A percentile compares a stretch with the other conserved stretches of the same genome.
These are phyloP conservation scores for Sceloporus tristichus DNA, from an alignment of 2,113 vertebrate genomes.

Conservation along the genomic window DNA sequence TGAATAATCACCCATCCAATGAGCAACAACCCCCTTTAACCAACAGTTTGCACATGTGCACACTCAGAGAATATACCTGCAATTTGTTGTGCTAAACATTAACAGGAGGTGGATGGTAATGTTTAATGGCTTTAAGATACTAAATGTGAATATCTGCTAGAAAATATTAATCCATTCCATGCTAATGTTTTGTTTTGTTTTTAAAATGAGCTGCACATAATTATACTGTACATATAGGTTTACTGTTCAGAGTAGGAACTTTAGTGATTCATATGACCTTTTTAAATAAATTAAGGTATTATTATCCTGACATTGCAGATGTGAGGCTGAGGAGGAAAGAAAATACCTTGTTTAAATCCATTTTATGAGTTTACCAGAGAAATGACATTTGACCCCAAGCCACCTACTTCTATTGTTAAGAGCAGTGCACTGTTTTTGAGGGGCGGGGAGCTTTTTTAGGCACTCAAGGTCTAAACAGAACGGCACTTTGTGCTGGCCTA, in stretches of 20 bases:
- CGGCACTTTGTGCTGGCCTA: too few relatives aligned
- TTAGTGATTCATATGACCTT: not conserved
- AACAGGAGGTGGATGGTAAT: not conserved
- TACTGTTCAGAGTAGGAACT: not conserved
- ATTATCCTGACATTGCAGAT: not conserved
- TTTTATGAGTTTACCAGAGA: not conserved
- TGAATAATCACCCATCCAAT: conserved; percentile 35
- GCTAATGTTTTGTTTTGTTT: not conserved
- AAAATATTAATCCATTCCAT: not conserved
- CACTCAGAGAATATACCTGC: conserved; percentile 29
- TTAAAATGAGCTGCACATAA: not conserved
- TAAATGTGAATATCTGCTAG: not conserved
- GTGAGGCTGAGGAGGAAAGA: too few relatives aligned
- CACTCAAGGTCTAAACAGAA: too few relatives aligned
- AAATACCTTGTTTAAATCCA: not conserved
- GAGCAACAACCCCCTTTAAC: conserved; percentile 37
- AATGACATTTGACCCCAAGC: not conserved
- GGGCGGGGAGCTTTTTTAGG: too few relatives aligned
- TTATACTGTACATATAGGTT: not conserved
- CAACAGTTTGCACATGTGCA: conserved; percentile 24
- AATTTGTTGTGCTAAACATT: conserved; percentile 7
- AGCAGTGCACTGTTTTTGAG: too few relatives aligned
- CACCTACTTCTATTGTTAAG: not conserved
- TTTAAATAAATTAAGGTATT: not conserved
- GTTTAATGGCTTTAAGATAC: conserved; percentile 23